Base-by-base conservation (phyloP, 2,888 invertebrate species). In the Caenorhabditis sinica region DNA sequence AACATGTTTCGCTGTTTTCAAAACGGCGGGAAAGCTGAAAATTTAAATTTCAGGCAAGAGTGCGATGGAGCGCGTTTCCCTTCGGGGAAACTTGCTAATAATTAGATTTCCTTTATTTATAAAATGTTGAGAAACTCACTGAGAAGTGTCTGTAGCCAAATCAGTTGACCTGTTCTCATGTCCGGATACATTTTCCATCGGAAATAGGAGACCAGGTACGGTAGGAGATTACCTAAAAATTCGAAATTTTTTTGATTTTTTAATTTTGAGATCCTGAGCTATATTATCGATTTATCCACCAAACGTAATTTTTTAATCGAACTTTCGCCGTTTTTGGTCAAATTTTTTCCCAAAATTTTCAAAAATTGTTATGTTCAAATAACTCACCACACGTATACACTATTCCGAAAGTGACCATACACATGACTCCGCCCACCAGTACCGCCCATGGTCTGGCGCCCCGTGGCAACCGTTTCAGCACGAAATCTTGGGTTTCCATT, bases 301-400 rank as follows among this genome's bases (percentile, higher is more conserved):
- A 49, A 45, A 15, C 51, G 6, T 13, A 51, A 51, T 23, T 20
- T 56, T 17, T 73, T 73, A 17, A 36, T 49, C 5, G n/a, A 33
- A 33, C 33, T n/a, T 33, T 33, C n/a, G 8, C n/a, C n/a, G n/a
- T n/a, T n/a, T n/a, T n/a, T n/a, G n/a, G n/a, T n/a, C n/a, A n/a
- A 23, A 53, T 25, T 53, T 25, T 15, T 15, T 17, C n/a, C 8
- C 20, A 28, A 23, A 33, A 15, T 60, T 60, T 60, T 28, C 15
- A 8, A 56, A 68, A 51, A 20, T 23, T 25, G 1, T 11, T 23
- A 49, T 4, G n/a, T n/a, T n/a, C 8, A 11, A 56, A 56, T 2
- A 28, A 56, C 87, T 83, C 20, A 91, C 92, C 92, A 71, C 91
- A 92, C n/a, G 91, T 91, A 77, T 92, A 92, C 33, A 92, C 91